These are phyloP conservation scores for Andrena flavipes DNA, from an alignment of 2,888 invertebrate species.

Conservation along the genomic window DNA sequence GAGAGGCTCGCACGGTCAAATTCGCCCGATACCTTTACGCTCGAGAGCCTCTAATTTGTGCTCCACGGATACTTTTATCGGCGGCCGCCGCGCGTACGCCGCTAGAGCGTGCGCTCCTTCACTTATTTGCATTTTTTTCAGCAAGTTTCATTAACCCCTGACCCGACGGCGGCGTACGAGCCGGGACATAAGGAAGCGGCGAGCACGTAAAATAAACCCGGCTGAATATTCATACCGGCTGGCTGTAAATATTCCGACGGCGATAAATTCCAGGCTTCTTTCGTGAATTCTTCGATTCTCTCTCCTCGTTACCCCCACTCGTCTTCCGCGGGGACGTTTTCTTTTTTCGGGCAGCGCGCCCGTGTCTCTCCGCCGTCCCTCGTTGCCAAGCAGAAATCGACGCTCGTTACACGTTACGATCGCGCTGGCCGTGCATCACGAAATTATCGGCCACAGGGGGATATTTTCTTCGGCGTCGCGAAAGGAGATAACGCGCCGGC, in stretches of 20 bases:
- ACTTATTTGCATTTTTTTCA: conserved; percentile 81
- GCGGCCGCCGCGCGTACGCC: conserved; percentile 34
- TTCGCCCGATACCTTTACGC: conserved; percentile 29
- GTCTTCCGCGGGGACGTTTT: conserved; percentile 4
- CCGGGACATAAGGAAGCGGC: conserved; percentile 76
- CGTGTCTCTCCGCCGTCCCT: not conserved
- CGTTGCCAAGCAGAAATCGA: not conserved
- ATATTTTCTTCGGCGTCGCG: conserved; percentile 70
- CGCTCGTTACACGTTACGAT: conserved; percentile 10
- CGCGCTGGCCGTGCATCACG: conserved; percentile 50
- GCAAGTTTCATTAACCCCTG: conserved; percentile 83
- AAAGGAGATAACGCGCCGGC: conserved; percentile 34
- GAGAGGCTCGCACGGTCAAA: conserved; percentile 22
- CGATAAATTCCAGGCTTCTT: conserved; percentile 77
- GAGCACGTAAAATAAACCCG: conserved; percentile 79
- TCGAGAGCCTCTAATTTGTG: conserved; percentile 64
- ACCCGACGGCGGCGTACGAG: conserved; percentile 68
- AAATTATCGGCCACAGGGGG: conserved; percentile 74
- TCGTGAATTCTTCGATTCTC: conserved; percentile 62
- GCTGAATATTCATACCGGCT: conserved; percentile 80
- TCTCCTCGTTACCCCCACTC: not conserved
- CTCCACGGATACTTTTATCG: conserved; percentile 72
- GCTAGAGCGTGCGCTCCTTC: conserved; percentile 39
- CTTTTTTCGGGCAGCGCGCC: not conserved
- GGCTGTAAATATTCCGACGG: conserved; percentile 75